Evolutionary conservation across 1,140 invertebrate species (phyloP).

Genomic region (Drosophila serrata): DNA sequence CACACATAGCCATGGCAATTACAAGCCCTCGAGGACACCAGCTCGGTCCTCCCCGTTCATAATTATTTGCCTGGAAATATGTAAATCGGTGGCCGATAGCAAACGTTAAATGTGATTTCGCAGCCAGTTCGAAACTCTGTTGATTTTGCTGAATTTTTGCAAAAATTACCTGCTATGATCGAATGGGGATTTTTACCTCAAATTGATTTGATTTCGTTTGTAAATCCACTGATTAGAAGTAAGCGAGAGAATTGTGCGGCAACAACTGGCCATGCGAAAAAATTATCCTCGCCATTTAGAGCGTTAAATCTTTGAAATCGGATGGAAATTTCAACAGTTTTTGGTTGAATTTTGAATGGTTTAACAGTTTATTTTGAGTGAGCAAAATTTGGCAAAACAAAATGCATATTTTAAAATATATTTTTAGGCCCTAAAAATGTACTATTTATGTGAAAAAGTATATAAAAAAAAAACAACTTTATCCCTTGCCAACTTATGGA

Average conservation of each 20-base stretch:
- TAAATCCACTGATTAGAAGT: conserved; percentile 29
- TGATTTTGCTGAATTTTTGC: conserved; percentile 34
- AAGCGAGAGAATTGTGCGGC: not conserved
- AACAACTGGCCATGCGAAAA: conserved; percentile 1
- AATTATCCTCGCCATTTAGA: not conserved
- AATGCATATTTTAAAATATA: not conserved
- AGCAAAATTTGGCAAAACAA: not conserved
- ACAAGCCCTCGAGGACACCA: conserved; percentile 17
- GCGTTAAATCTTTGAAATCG: conserved; percentile 1
- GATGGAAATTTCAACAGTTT: not conserved
- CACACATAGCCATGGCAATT: conserved; percentile 15
- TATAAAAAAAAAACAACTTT: too few species aligned
- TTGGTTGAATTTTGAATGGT: not conserved
- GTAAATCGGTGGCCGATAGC: conserved; percentile 59
- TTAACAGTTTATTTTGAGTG: not conserved
- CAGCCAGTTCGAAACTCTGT: conserved; percentile 8
- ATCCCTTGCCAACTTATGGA: not conserved
- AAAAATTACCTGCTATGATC: conserved; percentile 35
- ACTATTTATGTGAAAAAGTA: too few species aligned
- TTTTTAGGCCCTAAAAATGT: not conserved
- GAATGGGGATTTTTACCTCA: conserved; percentile 17
- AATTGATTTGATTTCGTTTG: conserved; percentile 29
- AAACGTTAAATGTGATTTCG: conserved; percentile 46
- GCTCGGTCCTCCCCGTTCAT: conserved; percentile 36
- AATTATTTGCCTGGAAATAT: conserved; percentile 76